phyloP scores from a whole-genome alignment of 2,113 vertebrate species.

The Myanophis thanlyinensis region DNA sequence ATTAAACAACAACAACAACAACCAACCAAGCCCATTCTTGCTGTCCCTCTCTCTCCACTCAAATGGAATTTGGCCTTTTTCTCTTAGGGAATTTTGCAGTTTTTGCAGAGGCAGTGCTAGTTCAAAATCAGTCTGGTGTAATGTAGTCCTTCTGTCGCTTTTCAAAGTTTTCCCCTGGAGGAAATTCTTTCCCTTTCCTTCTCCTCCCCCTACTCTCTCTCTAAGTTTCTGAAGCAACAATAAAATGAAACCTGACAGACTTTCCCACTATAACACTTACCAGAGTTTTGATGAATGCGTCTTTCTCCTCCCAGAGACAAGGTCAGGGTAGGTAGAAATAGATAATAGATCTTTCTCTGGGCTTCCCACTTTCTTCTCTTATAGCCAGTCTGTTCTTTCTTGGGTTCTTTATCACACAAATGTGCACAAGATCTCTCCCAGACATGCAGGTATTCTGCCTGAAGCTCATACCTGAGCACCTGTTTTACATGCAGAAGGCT shows the following conservation, averaged over 20 bases:
- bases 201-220: background rate
- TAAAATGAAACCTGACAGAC: constrained; percentile 14
- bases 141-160: constrained; percentile 2
- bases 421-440: background rate
- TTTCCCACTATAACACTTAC: constrained; percentile 1
- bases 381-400: background rate
- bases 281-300: background rate
- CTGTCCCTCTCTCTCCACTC: background rate
- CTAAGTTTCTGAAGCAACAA: constrained; percentile 1
- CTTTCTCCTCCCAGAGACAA: background rate
- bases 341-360: background rate
- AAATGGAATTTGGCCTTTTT: background rate
- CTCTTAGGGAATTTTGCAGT: background rate
- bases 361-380: background rate
- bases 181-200: background rate
- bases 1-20: background rate
- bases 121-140: background rate
- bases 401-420: background rate
- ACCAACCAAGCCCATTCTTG: background rate
- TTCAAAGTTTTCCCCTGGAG: background rate
- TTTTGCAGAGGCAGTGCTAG: background rate
- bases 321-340: background rate
- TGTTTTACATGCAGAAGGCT: background rate
- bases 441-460: background rate
- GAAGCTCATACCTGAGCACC: background rate